phyloP scores from a whole-genome alignment of 2,797 vertebrate species.

The Myoxocephalus aenaeus region DNA sequence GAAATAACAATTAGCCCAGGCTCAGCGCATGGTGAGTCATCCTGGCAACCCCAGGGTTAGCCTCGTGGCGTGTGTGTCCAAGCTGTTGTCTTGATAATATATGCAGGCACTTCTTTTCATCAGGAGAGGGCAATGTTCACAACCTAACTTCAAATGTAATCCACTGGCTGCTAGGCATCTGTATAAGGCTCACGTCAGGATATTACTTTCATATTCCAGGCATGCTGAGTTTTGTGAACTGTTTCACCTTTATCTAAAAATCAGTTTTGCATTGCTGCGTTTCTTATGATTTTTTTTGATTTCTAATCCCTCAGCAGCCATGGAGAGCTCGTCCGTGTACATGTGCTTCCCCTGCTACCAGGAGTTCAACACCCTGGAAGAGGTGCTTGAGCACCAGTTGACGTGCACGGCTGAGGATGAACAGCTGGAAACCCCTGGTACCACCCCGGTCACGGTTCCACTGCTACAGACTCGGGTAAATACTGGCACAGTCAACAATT shows the following conservation, averaged over 20 bases:
- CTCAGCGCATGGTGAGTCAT: slow-evolving; percentile 74
- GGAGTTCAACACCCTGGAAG: slow-evolving; percentile 87
- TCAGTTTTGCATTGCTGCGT: slow-evolving; percentile 50
- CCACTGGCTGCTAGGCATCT: slow-evolving; percentile 38
- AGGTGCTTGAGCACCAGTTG: slow-evolving; percentile 86
- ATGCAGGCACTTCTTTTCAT: slow-evolving; percentile 73
- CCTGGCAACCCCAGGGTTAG: slow-evolving; percentile 64
- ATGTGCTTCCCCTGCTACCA: slow-evolving; percentile 90
- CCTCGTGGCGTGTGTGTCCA: slow-evolving; percentile 58
- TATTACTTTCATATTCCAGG: slow-evolving; percentile 55
- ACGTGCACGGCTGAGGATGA: slow-evolving; percentile 84
- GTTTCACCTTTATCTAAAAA: slow-evolving; percentile 56
- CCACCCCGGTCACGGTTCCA: slow-evolving; percentile 50
- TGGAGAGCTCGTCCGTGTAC: slow-evolving; percentile 86
- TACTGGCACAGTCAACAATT: not conserved
- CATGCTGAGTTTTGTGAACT: slow-evolving; percentile 54
- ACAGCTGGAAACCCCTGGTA: slow-evolving; percentile 56
- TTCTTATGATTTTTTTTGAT: slow-evolving; percentile 58
- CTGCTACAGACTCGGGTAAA: slow-evolving; percentile 72
- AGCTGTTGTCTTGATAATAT: slow-evolving; percentile 64
- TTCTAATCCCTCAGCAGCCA: slow-evolving; percentile 64
- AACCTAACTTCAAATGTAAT: slow-evolving; percentile 56
- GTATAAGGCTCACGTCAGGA: slow-evolving; percentile 36
- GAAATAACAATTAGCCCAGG: slow-evolving; percentile 74
- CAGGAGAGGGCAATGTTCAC: slow-evolving; percentile 82